Evolutionary conservation across 2,888 invertebrate species (phyloP).

Genomic region (Cataglyphis rosenhaueri): DNA sequence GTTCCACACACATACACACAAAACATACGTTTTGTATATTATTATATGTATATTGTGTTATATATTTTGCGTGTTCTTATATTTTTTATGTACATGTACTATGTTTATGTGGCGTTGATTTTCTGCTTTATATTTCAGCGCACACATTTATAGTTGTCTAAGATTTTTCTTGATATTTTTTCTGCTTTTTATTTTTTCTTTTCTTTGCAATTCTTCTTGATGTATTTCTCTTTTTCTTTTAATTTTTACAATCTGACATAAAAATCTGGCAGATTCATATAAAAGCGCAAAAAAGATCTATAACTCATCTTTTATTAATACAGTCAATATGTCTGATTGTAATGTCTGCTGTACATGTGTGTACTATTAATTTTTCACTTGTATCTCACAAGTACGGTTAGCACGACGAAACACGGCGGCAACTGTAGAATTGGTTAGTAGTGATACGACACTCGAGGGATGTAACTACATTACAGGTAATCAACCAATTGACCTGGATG

Average conservation of each 20-base stretch:
- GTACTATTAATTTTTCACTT: conserved; percentile 31
- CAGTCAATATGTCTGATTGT: neutral
- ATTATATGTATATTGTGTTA: neutral
- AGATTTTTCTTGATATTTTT: neutral
- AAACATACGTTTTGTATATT: neutral
- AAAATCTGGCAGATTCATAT: neutral
- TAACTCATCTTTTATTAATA: neutral
- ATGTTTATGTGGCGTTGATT: neutral
- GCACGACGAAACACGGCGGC: conserved; percentile 55
- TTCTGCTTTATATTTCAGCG: conserved; percentile 9
- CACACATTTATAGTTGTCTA: conserved; percentile 2
- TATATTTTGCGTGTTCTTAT: neutral
- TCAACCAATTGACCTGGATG: conserved; percentile 79
- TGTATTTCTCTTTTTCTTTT: neutral
- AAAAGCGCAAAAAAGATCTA: conserved; percentile 5
- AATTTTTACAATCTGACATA: conserved; percentile 14
- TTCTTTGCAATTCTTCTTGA: neutral
- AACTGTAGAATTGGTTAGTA: conserved; percentile 66
- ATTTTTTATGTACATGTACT: neutral
- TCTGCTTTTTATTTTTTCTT: conserved; percentile 3
- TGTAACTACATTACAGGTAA: conserved; percentile 79
- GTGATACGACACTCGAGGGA: conserved; percentile 75
- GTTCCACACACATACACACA: neutral
- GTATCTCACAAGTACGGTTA: conserved; percentile 37
- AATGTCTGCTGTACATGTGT: neutral